Conservation (phyloP, 1,140 invertebrate species). For the Patella vulgata region DNA sequence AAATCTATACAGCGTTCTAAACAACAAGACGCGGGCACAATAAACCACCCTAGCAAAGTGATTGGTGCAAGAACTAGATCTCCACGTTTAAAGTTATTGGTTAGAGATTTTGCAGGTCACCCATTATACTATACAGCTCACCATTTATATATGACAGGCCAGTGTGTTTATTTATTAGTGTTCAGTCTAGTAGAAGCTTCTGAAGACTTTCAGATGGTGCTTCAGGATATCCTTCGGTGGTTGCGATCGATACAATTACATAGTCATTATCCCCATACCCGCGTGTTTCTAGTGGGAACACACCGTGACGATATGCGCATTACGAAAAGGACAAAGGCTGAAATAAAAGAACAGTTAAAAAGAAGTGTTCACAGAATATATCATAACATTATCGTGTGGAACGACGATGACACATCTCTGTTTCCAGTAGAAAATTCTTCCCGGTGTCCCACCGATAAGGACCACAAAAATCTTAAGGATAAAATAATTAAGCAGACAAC, state of each 20-base stretch:
- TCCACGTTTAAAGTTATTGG: slow-evolving; percentile 26
- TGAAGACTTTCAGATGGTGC: slow-evolving; percentile 16
- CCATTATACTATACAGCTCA: slow-evolving; percentile 41
- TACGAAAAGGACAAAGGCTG: slow-evolving; percentile 5
- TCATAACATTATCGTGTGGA: slow-evolving; percentile 46
- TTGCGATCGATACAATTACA: slow-evolving; percentile 41
- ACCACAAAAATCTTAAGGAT: slow-evolving; percentile 28
- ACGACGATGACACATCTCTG: slow-evolving; percentile 30
- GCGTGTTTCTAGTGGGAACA: slow-evolving; percentile 40
- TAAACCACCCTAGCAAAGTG: slow-evolving; percentile 31
- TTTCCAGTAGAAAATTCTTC: slow-evolving; percentile 43
- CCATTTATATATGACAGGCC: slow-evolving; percentile 44
- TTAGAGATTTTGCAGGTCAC: slow-evolving; percentile 45
- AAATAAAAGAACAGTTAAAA: slow-evolving; percentile 17
- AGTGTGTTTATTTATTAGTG: slow-evolving; percentile 39
- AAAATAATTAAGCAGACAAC: slow-evolving; percentile 17
- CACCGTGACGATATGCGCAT: slow-evolving; percentile 31
- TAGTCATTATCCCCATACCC: slow-evolving; percentile 24
- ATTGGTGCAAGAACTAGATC: slow-evolving; percentile 20
- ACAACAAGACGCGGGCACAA: slow-evolving; percentile 6
- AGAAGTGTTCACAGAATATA: slow-evolving; percentile 29
- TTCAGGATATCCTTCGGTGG: slow-evolving; percentile 35
- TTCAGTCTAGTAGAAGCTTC: slow-evolving; percentile 39
- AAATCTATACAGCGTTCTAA: slow-evolving; percentile 18
- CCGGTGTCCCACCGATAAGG: slow-evolving; percentile 28